Evolutionary conservation across 2,888 invertebrate species (phyloP).

Genomic region (Drosophila monieri): DNA sequence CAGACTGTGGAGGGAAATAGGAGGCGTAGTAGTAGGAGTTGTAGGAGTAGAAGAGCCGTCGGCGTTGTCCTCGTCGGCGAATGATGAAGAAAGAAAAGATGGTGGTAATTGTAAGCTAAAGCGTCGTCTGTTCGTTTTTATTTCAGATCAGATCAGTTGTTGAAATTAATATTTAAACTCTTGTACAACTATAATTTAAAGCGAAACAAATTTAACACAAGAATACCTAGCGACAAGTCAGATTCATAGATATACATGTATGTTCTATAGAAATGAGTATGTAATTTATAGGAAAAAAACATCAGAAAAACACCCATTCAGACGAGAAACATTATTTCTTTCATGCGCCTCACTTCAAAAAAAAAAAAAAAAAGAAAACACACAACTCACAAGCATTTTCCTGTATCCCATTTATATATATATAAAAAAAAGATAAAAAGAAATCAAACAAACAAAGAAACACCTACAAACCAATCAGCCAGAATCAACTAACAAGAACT

Average conservation of each 20-base stretch:
- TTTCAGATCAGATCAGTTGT: conserved; percentile 79
- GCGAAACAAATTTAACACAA: conserved; percentile 44
- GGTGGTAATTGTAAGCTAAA: conserved; percentile 81
- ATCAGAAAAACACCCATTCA: conserved; percentile 53
- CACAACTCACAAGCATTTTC: conserved; percentile 14
- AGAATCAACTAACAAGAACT: conserved; percentile 38
- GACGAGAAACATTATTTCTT: conserved; percentile 51
- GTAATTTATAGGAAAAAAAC: conserved; percentile 57
- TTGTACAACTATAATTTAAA: conserved; percentile 69
- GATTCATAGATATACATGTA: conserved; percentile 57
- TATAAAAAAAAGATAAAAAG: not conserved
- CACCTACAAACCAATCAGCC: conserved; percentile 33
- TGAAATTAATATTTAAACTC: conserved; percentile 77
- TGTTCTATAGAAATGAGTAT: conserved; percentile 65
- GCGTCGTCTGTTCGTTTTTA: conserved; percentile 82
- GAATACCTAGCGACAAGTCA: conserved; percentile 47
- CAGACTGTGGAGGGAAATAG: not conserved
- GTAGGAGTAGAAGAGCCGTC: conserved; percentile 24
- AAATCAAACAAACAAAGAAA: conserved; percentile 5
- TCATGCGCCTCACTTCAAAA: conserved; percentile 46
- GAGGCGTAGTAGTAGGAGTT: conserved; percentile 3
- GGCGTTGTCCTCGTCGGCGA: conserved; percentile 54
- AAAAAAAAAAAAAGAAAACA: no score
- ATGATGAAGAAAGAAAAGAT: conserved; percentile 75
- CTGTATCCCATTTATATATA: conserved; percentile 4